These are phyloP conservation scores for Garra rufa DNA, from an alignment of 2,113 vertebrate species.

Conservation along the genomic window DNA sequence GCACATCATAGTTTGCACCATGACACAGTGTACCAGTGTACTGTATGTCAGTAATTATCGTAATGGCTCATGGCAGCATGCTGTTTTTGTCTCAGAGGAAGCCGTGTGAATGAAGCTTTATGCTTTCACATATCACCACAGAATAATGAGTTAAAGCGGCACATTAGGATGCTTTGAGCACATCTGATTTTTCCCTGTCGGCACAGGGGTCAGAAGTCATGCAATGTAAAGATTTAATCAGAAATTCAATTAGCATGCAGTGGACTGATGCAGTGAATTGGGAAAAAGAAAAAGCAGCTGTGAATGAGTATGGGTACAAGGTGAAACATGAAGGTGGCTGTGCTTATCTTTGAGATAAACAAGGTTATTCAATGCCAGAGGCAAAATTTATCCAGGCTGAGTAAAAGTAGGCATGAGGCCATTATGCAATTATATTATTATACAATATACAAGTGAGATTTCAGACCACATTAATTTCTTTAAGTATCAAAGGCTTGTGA, in stretches of 20 bases:
- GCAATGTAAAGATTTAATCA: conserved; percentile 24
- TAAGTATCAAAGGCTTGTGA: neutral
- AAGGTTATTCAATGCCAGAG: conserved; percentile 14
- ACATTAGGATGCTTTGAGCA: conserved; percentile 15
- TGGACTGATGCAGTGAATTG: neutral
- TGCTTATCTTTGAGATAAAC: conserved; percentile 15
- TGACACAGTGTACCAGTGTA: neutral
- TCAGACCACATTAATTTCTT: neutral
- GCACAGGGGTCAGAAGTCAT: conserved; percentile 14
- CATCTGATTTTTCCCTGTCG: conserved; percentile 28
- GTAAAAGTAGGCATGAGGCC: neutral
- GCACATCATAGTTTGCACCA: neutral
- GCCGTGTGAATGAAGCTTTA: neutral
- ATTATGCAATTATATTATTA: neutral
- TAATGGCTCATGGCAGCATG: neutral
- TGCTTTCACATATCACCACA: neutral
- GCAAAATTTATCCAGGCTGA: neutral
- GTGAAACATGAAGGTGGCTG: conserved; percentile 2
- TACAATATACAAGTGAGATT: neutral
- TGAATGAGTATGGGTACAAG: neutral
- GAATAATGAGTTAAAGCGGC: neutral
- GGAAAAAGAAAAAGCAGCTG: neutral
- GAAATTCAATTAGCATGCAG: conserved; percentile 6
- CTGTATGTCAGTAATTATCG: conserved; percentile 10
- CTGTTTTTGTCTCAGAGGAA: neutral